Evolutionary conservation across 2,888 invertebrate genomes (phyloP).

Genomic region (Himalopsyche anomala): DNA sequence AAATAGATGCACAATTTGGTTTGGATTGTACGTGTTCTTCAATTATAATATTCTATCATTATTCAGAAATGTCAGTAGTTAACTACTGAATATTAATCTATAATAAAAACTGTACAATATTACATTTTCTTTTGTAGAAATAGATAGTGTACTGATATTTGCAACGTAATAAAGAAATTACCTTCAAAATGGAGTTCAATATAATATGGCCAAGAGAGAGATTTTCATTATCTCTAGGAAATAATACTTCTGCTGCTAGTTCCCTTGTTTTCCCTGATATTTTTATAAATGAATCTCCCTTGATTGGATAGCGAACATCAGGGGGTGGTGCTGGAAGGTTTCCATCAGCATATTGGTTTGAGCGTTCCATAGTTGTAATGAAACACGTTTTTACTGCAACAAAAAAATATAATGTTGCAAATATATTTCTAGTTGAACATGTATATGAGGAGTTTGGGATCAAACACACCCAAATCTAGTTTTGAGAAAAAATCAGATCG

Average conservation of each 20-base stretch:
- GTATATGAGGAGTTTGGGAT: too few species aligned
- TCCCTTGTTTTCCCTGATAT: constrained; percentile 86
- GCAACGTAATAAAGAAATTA: constrained; percentile 66
- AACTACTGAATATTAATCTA: neutral
- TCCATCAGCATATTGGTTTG: constrained; percentile 75
- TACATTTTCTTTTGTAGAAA: neutral
- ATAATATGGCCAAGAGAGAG: constrained; percentile 90
- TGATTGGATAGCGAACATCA: constrained; percentile 81
- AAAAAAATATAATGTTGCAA: neutral
- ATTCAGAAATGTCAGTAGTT: neutral
- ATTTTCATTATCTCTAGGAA: constrained; percentile 89
- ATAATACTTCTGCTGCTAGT: constrained; percentile 89
- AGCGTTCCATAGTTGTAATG: constrained; percentile 86
- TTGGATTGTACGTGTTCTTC: neutral
- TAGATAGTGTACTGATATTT: neutral
- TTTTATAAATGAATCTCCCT: constrained; percentile 79
- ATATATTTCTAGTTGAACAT: too few species aligned
- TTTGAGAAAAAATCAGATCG: too few species aligned
- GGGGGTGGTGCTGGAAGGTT: constrained; percentile 75
- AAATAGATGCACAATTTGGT: neutral
- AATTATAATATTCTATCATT: neutral
- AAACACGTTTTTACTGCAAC: constrained; percentile 89
- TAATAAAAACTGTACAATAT: neutral
- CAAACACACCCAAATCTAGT: too few species aligned
- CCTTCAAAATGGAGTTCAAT: constrained; percentile 86